Percentiles rank a stretch among this genome's conserved stretches.
These are phyloP conservation scores for Chaenocephalus aceratus DNA, from an alignment of 2,113 vertebrate species.

Conservation along the genomic window DNA sequence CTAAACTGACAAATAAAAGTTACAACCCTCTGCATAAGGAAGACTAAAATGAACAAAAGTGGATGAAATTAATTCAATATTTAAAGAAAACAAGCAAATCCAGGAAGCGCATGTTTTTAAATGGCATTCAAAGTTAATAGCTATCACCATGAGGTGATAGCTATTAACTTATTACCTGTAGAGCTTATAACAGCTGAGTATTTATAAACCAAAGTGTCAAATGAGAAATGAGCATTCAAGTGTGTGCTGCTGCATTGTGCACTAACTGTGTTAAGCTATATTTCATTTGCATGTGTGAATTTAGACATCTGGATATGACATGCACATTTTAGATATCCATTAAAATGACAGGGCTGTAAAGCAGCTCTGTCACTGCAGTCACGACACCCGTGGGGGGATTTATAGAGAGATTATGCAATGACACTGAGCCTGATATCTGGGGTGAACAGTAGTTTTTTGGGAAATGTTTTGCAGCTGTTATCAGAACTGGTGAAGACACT, in stretches of 20 bases:
- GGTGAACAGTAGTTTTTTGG: not conserved
- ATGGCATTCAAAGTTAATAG: not conserved
- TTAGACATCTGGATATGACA: constrained; percentile 29
- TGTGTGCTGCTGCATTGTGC: not conserved
- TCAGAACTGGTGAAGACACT: not conserved
- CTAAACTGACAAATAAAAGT: constrained; percentile 16
- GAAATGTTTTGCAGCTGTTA: not conserved
- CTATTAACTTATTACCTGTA: not conserved
- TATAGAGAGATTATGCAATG: constrained; percentile 6
- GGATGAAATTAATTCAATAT: not conserved
- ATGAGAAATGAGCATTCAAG: not conserved
- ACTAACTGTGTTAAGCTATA: not conserved
- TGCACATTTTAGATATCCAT: constrained; percentile 29
- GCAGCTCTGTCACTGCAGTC: constrained; percentile 15
- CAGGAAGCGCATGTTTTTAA: not conserved
- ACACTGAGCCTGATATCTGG: constrained; percentile 5
- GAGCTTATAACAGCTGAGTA: not conserved
- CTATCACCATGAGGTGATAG: not conserved
- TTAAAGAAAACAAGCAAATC: not conserved
- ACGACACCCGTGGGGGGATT: constrained; percentile 33
- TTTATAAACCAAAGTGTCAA: constrained; percentile 9
- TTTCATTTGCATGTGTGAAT: not conserved
- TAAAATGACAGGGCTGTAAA: constrained; percentile 26
- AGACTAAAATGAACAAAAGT: not conserved
- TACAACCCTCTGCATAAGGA: not conserved